Conservation (phyloP, 2,888 invertebrate genomes). For the Cryptocheilus praepositus region DNA sequence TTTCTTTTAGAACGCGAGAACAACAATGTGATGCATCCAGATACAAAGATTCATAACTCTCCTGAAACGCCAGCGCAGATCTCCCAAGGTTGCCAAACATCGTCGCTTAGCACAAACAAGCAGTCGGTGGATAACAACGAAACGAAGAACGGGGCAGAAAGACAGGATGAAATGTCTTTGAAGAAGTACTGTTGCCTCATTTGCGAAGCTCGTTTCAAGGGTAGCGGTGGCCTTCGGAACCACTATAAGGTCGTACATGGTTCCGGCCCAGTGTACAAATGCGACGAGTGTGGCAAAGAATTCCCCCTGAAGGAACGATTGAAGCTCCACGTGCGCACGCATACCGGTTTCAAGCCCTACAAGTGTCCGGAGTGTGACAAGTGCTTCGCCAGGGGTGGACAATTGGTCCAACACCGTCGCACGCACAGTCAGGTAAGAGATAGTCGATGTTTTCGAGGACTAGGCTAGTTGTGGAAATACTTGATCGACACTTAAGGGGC, state of each 20-base stretch:
- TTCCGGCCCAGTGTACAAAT: slow-evolving; percentile 78
- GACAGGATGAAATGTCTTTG: slow-evolving; percentile 13
- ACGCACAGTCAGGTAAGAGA: slow-evolving; percentile 81
- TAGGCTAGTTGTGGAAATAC: no score
- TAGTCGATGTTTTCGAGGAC: no score
- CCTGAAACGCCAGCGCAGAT: no score
- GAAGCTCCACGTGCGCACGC: slow-evolving; percentile 83
- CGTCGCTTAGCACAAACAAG: background rate
- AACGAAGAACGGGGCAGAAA: background rate
- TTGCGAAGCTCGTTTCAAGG: slow-evolving; percentile 69
- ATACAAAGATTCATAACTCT: slow-evolving; percentile 24
- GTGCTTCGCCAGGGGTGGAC: slow-evolving; percentile 84
- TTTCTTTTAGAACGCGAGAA: slow-evolving; percentile 63
- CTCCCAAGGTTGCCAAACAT: no score
- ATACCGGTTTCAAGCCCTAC: slow-evolving; percentile 84
- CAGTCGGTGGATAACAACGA: slow-evolving; percentile 6
- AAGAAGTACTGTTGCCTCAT: slow-evolving; percentile 68
- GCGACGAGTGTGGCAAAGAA: slow-evolving; percentile 84
- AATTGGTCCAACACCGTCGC: slow-evolving; percentile 84
- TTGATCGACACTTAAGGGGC: no score
- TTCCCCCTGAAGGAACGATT: slow-evolving; percentile 87
- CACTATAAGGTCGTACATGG: slow-evolving; percentile 72
- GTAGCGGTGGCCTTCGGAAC: slow-evolving; percentile 70
- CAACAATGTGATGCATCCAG: slow-evolving; percentile 56
- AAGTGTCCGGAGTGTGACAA: slow-evolving; percentile 80